Conservation (phyloP, 92 coral and sea anemone species). For the Hydrozoanthus gracilis region DNA sequence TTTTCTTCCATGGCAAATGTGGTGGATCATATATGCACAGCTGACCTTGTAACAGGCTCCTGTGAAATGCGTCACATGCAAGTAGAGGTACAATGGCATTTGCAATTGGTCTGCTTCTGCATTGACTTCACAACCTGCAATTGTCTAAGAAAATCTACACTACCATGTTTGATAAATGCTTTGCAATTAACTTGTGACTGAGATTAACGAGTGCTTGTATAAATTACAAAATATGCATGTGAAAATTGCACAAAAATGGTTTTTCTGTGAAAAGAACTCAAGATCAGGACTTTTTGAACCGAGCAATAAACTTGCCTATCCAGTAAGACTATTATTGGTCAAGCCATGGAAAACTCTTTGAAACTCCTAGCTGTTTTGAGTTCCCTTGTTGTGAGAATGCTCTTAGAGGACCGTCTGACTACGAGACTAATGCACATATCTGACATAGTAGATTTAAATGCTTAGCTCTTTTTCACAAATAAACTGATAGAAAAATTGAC, state of each 20-base stretch:
- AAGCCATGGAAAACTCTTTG: not conserved
- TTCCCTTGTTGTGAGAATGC: no score
- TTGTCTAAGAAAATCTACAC: conserved; percentile 1
- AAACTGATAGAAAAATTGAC: no score
- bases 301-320: not conserved
- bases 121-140: not conserved
- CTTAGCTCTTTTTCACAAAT: no score
- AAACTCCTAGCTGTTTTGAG: not conserved
- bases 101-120: not conserved
- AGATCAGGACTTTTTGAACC: not conserved
- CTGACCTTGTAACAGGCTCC: conserved; percentile 14
- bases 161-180: not conserved
- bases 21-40: not conserved
- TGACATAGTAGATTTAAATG: no score
- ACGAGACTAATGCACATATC: no score
- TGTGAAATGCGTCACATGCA: not conserved
- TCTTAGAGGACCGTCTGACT: no score
- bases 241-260: not conserved
- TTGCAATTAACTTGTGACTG: not conserved
- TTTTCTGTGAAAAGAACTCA: not conserved
- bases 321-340: not conserved
- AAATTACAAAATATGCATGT: not conserved
- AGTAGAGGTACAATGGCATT: conserved; percentile 1
- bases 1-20: conserved; percentile 25
- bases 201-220: not conserved